phyloP scores from a whole-genome alignment of 2,113 vertebrate species.

The Gallinago jamesoni region DNA sequence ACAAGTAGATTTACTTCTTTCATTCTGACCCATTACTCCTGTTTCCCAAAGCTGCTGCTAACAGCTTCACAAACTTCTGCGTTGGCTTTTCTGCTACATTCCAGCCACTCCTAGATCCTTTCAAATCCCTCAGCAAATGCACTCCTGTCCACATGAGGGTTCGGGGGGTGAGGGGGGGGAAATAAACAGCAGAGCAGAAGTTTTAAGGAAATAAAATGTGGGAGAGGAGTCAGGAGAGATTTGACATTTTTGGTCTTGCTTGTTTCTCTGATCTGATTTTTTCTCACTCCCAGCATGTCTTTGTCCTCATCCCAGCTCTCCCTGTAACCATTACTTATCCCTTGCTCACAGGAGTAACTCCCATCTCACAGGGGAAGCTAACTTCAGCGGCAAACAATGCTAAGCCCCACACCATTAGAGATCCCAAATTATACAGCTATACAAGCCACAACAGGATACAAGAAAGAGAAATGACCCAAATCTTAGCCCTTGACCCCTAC shows the following conservation, averaged over 20 bases:
- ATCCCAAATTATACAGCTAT: neutral
- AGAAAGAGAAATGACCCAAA: neutral
- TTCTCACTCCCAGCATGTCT: neutral
- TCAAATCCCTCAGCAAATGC: neutral
- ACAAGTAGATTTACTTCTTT: neutral
- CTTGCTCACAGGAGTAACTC: neutral
- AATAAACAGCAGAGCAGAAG: neutral
- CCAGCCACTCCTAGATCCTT: neutral
- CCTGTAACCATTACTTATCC: neutral
- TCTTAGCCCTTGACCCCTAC: neutral
- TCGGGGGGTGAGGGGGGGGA: accelerated
- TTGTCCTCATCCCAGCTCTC: neutral
- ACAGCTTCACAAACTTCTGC: neutral
- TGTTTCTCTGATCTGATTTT: neutral
- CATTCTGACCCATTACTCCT: neutral
- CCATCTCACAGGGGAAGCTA: neutral
- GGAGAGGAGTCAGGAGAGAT: neutral
- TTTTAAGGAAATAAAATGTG: neutral
- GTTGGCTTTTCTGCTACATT: neutral
- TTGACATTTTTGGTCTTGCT: neutral
- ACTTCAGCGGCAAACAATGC: neutral
- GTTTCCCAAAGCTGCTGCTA: neutral
- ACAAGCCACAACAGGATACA: neutral
- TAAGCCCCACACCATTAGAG: neutral
- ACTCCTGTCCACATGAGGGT: neutral